phyloP scores from a whole-genome alignment of 2,797 vertebrate genomes.

The Phrynocephalus forsythii region DNA sequence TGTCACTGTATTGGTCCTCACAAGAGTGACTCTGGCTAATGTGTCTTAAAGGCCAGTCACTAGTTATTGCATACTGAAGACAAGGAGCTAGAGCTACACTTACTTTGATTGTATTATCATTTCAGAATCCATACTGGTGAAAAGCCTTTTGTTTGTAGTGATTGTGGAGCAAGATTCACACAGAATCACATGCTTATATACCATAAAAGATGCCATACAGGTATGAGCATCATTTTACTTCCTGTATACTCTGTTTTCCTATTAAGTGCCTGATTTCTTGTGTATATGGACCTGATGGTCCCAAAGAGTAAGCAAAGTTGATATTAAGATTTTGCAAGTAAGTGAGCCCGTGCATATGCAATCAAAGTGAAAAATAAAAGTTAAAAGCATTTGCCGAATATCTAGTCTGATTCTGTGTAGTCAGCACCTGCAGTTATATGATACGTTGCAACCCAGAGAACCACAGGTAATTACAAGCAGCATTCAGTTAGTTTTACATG shows the following conservation, averaged over 20 bases:
- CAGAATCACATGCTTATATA: constrained; percentile 99
- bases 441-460: no score
- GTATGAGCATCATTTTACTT: constrained; percentile 74
- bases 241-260: not conserved
- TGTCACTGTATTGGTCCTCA: not conserved
- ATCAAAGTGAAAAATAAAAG: not conserved
- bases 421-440: not conserved
- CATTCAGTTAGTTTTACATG: constrained; percentile 7
- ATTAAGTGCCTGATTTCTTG: not conserved
- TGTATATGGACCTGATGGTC: not conserved
- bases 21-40: not conserved
- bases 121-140: constrained; percentile 96
- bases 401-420: not conserved
- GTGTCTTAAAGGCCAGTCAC: not conserved
- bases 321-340: not conserved
- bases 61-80: not conserved
- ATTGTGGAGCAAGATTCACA: constrained; percentile 93
- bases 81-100: not conserved
- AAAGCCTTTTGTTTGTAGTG: constrained; percentile 94
- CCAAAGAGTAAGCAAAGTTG: not conserved
- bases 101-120: constrained; percentile 54
- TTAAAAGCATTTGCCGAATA: not conserved
- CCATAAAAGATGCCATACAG: constrained; percentile 95
- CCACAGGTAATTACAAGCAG: no score
- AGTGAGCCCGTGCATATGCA: not conserved